Percentiles rank a stretch among this genome's conserved stretches.
phyloP scores from a whole-genome alignment of 2,888 invertebrate species.

The Gymnosoma rotundatum region DNA sequence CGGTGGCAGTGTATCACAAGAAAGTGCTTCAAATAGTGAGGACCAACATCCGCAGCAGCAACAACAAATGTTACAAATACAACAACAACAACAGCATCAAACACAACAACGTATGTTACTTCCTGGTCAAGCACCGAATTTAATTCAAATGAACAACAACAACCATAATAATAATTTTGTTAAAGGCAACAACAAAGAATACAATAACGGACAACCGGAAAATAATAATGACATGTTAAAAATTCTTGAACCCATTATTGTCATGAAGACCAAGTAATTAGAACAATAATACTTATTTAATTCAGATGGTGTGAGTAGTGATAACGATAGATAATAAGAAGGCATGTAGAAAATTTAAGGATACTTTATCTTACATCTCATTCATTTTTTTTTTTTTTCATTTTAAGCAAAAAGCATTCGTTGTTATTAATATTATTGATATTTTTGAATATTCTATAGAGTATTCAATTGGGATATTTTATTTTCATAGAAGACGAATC shows the following conservation, averaged over 20 bases:
- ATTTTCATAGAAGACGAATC: no score
- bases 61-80: constrained; percentile 72
- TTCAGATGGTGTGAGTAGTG: constrained; percentile 28
- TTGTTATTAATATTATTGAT: no score
- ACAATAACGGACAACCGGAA: constrained; percentile 76
- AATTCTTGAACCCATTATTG: constrained; percentile 82
- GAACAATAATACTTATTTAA: constrained; percentile 29
- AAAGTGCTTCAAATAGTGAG: constrained; percentile 70
- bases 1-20: constrained; percentile 67
- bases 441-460: no score
- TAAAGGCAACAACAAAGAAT: constrained; percentile 77
- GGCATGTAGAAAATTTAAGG: constrained; percentile 41
- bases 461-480: no score
- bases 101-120: constrained; percentile 71
- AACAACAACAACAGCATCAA: constrained; percentile 73
- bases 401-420: no score
- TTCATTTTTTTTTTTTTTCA: no score
- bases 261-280: constrained; percentile 82
- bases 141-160: constrained; percentile 72
- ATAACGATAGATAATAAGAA: neutral
- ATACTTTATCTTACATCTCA: constrained; percentile 6
- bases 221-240: constrained; percentile 82
- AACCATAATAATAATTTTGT: constrained; percentile 54
- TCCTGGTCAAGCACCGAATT: constrained; percentile 72
- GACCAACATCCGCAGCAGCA: constrained; percentile 66